A percentile compares a stretch with the other conserved stretches of the same genome.
These are phyloP conservation scores for Eudasyphora cyanicolor DNA, from an alignment of 2,888 invertebrate genomes.

Conservation along the genomic window DNA sequence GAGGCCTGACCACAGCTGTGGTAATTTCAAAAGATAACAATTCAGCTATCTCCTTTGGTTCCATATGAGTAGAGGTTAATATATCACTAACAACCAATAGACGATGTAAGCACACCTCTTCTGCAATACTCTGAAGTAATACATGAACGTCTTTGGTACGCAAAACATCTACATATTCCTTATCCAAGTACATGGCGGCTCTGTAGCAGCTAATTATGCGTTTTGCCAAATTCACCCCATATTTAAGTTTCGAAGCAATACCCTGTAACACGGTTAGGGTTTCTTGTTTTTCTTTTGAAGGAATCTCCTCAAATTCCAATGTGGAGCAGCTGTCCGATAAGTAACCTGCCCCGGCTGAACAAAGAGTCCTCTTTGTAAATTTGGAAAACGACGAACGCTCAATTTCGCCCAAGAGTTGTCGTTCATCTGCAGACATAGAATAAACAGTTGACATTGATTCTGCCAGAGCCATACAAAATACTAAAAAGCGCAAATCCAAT, in stretches of 20 bases:
- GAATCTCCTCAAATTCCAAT: slow-evolving; percentile 78
- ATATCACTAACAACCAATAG: slow-evolving; percentile 83
- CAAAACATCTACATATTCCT: slow-evolving; percentile 82
- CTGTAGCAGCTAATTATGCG: slow-evolving; percentile 82
- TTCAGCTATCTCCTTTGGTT: slow-evolving; percentile 81
- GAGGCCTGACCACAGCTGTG: slow-evolving; percentile 79
- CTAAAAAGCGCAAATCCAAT: slow-evolving; percentile 82
- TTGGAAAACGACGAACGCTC: slow-evolving; percentile 79
- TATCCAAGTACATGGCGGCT: slow-evolving; percentile 82
- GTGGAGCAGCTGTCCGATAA: slow-evolving; percentile 75
- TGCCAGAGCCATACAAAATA: slow-evolving; percentile 83
- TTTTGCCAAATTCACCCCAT: slow-evolving; percentile 81
- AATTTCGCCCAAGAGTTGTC: slow-evolving; percentile 81
- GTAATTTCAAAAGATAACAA: slow-evolving; percentile 83
- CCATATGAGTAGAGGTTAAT: slow-evolving; percentile 82
- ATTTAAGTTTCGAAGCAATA: slow-evolving; percentile 81
- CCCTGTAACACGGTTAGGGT: slow-evolving; percentile 80
- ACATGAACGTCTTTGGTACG: slow-evolving; percentile 81
- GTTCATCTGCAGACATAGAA: slow-evolving; percentile 84
- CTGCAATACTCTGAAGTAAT: slow-evolving; percentile 81
- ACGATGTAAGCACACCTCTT: slow-evolving; percentile 82
- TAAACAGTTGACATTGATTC: slow-evolving; percentile 82
- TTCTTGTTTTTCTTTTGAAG: slow-evolving; percentile 77
- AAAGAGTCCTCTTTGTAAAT: slow-evolving; percentile 77
- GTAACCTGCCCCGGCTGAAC: slow-evolving; percentile 56